A percentile compares a stretch with the other conserved stretches of the same genome.
phyloP scores from a whole-genome alignment of 2,888 invertebrate species.

The Chrysotoxum bicinctum region DNA sequence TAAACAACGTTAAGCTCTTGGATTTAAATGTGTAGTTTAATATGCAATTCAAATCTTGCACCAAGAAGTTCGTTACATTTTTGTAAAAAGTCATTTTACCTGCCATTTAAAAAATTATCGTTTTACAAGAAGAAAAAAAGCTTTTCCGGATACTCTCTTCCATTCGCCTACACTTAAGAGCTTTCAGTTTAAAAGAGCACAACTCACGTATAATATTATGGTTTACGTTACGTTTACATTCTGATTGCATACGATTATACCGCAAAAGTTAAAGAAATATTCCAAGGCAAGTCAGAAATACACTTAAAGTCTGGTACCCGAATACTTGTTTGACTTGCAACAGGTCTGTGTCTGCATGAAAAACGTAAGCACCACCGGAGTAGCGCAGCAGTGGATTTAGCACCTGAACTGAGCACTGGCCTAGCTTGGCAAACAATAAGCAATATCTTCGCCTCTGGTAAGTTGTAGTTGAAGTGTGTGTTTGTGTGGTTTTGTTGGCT shows the following conservation, averaged over 20 bases:
- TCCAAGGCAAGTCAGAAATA: conserved; percentile 67
- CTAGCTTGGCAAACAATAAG: background rate
- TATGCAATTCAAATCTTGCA: background rate
- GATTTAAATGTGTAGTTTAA: no score
- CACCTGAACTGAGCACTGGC: conserved; percentile 49
- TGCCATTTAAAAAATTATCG: background rate
- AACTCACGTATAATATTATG: background rate
- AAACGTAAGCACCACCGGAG: conserved; percentile 44
- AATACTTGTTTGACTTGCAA: conserved; percentile 59
- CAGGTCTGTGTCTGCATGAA: conserved; percentile 48
- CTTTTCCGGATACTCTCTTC: background rate
- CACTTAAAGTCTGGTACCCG: conserved; percentile 26
- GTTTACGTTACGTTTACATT: conserved; percentile 46
- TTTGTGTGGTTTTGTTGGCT: conserved; percentile 46
- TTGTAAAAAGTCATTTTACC: background rate
- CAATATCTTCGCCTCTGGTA: conserved; percentile 12
- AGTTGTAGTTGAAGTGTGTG: conserved; percentile 1
- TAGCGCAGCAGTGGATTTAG: conserved; percentile 22
- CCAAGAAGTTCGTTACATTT: background rate
- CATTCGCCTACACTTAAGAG: background rate
- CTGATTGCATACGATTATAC: conserved; percentile 44
- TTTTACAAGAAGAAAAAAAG: background rate
- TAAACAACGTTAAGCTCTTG: no score
- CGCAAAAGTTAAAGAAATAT: conserved; percentile 55
- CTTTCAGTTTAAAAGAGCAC: conserved; percentile 20